Base-by-base conservation (phyloP, 1,140 invertebrate genomes). In the Antheraea pernyi region DNA sequence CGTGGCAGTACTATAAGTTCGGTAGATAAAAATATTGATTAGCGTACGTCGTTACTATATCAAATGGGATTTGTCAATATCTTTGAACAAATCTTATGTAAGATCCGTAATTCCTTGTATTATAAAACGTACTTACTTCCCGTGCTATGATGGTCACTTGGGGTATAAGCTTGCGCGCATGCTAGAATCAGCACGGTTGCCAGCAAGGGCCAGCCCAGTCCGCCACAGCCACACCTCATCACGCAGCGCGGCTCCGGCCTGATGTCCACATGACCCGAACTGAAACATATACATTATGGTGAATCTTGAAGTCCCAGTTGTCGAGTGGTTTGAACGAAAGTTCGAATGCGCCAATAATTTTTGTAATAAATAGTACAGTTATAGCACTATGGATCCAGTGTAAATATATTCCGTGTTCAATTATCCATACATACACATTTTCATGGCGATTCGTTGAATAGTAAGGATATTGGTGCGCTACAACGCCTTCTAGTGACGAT, bases 111-210 rank as follows among this genome's bases (percentile, higher is more conserved):
- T 72, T 76, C 66, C 61, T 74, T 76, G 69, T 67, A 58, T 68
- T 42, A 59, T n/a, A 42, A 10, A 59, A 70, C 37, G 37, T 68
- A 81, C 85, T 81, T 66, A 87, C 86, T 80, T 83, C 82, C 82
- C 9, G 82, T 78, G 13, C 81, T 69, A 16, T 53, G 46, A 30
- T 79, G 74, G 18, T 85, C 84, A 46, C 68, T 68, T 67, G 81
- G 79, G 67, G 70, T 64, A 19, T 70, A 69, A 62, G 76, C 70
- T 66, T 66, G 74, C 68, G 79, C 79, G 76, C 76, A 78, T 67
- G 80, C 81, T 73, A 90, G 79, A 75, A 90, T 79, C 77, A 89
- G 80, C 81, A 78, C 76, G 60, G 78, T 73, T 70, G 82, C 80
- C 76, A 77, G 82, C 80, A 76, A 80, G 76, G 81, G 80, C 83